Percentiles rank a stretch among this genome's conserved stretches.
Evolutionary conservation across 2,113 vertebrate genomes (phyloP).

Genomic region (Phalacrocorax aristotelis): DNA sequence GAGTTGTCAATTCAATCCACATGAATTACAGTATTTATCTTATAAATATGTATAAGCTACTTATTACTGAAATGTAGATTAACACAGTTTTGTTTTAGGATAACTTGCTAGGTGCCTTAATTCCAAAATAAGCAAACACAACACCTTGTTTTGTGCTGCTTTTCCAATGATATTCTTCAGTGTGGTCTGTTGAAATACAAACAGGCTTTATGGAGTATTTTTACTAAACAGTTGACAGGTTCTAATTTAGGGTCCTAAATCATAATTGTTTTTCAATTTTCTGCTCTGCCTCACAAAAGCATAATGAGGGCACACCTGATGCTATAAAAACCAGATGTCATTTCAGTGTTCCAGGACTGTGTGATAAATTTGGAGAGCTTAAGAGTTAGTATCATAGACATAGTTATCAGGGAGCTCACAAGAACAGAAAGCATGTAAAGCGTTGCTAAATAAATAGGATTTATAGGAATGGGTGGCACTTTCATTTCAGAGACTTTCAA

Average conservation of each 20-base stretch:
- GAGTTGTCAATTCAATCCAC: not conserved
- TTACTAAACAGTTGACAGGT: constrained; percentile 33
- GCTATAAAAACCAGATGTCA: constrained; percentile 56
- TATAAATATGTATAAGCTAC: not conserved
- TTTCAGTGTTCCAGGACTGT: not conserved
- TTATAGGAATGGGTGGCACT: not conserved
- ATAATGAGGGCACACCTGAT: constrained; percentile 56
- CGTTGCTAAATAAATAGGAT: not conserved
- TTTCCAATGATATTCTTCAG: not conserved
- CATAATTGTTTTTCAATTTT: constrained; percentile 46
- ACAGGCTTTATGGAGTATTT: constrained; percentile 27
- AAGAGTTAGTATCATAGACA: not conserved
- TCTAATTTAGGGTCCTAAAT: constrained; percentile 59
- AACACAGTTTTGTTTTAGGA: not conserved
- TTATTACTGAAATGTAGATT: not conserved
- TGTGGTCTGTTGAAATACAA: not conserved
- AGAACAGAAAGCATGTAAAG: not conserved
- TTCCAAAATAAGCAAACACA: not conserved
- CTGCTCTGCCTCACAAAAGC: constrained; percentile 24
- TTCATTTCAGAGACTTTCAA: not conserved
- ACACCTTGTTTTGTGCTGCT: not conserved
- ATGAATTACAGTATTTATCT: not conserved
- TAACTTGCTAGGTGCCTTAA: not conserved
- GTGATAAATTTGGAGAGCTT: not conserved
- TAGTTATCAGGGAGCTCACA: not conserved